A percentile compares a stretch with the other conserved stretches of the same genome.
Conservation (phyloP, 1,140 invertebrate species). For the Geopemphigus sp. region DNA sequence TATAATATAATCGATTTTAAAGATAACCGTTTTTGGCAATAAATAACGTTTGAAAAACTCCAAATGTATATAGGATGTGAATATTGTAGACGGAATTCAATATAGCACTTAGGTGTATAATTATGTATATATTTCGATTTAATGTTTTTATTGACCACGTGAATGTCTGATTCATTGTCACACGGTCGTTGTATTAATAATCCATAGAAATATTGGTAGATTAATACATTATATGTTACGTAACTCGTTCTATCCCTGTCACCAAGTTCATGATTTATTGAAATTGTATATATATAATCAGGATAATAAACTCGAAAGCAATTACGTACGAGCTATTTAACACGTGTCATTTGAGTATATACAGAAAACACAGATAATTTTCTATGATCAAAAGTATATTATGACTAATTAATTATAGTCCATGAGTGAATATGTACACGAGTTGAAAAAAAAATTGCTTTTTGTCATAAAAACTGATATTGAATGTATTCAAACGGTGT, state of each 20-base stretch:
- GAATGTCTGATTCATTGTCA: not conserved
- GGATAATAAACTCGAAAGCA: too few species aligned
- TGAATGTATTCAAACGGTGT: constrained; percentile 12
- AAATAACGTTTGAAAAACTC: too few species aligned
- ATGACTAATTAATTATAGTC: not conserved
- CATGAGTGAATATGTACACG: not conserved
- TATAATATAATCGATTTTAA: too few species aligned
- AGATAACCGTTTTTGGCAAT: too few species aligned
- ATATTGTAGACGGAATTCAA: too few species aligned
- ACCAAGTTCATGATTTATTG: not conserved
- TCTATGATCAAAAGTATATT: too few species aligned
- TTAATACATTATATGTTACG: not conserved
- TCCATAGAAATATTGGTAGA: not conserved
- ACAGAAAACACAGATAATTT: too few species aligned
- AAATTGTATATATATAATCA: too few species aligned
- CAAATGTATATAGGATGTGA: too few species aligned
- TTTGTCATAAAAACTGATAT: not conserved
- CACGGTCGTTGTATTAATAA: not conserved
- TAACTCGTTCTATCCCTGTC: constrained; percentile 14
- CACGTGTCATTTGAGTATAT: too few species aligned
- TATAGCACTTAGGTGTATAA: not conserved
- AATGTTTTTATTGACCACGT: not conserved
- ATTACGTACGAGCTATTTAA: too few species aligned
- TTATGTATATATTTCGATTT: not conserved
- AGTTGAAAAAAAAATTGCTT: not conserved